Base-by-base conservation (phyloP, 2,888 invertebrate genomes). In the Miltochrista miniata region DNA sequence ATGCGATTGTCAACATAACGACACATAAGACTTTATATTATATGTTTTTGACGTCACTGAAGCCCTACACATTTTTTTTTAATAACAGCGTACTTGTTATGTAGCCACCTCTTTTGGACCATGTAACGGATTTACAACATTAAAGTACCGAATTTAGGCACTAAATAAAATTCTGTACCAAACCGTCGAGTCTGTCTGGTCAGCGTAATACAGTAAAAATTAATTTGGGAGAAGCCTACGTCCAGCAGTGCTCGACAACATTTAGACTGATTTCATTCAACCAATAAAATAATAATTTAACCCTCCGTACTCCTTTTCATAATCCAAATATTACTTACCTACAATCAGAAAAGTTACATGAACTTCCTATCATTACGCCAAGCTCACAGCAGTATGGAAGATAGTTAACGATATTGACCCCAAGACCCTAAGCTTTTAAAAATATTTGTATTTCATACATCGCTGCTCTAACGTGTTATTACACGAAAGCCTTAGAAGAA, bases 301-400 rank as follows among this genome's bases (percentile, higher is more conserved):
- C 10, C 10, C 13, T 36, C 8, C 14, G 35, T 35, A 36, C 10
- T 35, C 13, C 11, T 34, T 36, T 41, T 50, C 49, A 44, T 59
- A 59, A 64, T 54, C 53, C 56, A 45, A 56, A 50, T 54, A n/a
- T n/a, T n/a, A n/a, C n/a, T 24, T 24, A 24, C 18, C 18, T 4
- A 24, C 18, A 24, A 24, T 24, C 18, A 24, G 64, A 64, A 67
- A 64, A 56, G 41, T 50, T 47, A 50, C 49, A 67, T 60, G 51
- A 67, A 64, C 56, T 49, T 47, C 43, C 51, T 18, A 39, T 35
- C 56, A 53, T 64, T 64, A 67, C 43, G 53, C 37, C 47, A 36
- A 50, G 53, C 51, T 63, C 62, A 62, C 56, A 64, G 64, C 57
- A 68, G 68, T 61, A 59, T 51, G 30, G 12, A 30, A 29, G 50